phyloP scores from a whole-genome alignment of 2,113 vertebrate species.

The Eudorcas thomsonii region DNA sequence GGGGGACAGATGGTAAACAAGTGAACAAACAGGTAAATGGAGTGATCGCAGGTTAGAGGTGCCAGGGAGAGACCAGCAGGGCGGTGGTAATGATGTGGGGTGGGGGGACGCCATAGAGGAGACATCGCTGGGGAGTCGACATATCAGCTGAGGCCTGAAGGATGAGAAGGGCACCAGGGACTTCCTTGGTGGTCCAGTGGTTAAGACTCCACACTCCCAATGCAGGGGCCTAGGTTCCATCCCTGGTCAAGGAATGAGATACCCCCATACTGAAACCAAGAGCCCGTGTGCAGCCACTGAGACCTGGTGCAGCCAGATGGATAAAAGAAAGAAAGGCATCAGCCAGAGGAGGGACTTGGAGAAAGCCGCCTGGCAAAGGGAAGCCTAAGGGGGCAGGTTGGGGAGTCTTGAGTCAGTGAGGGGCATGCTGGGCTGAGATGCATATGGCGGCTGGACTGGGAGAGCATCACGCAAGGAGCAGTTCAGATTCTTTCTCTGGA shows the following conservation, averaged over 20 bases:
- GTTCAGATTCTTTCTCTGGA: neutral
- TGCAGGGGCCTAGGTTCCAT: neutral
- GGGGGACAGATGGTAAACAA: slow-evolving; percentile 1
- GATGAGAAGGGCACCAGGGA: neutral
- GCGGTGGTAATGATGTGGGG: rapidly evolving
- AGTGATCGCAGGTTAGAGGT: neutral
- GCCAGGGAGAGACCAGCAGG: neutral
- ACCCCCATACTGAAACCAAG: neutral
- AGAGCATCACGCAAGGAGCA: neutral
- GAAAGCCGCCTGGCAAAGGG: neutral
- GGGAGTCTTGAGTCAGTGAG: neutral
- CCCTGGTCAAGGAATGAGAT: neutral
- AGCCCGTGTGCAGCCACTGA: neutral
- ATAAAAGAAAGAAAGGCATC: neutral
- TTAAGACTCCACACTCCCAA: neutral
- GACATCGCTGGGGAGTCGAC: neutral
- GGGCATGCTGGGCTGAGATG: neutral
- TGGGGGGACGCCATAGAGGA: neutral
- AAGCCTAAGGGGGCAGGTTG: neutral
- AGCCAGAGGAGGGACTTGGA: neutral
- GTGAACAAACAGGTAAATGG: neutral
- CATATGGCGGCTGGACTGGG: neutral
- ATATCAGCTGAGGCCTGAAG: neutral
- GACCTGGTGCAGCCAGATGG: neutral
- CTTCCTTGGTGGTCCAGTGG: neutral